A percentile compares a stretch with the other conserved stretches of the same genome.
These are phyloP conservation scores for Gymnocheta viridis DNA, from an alignment of 2,888 invertebrate species.

Conservation along the genomic window DNA sequence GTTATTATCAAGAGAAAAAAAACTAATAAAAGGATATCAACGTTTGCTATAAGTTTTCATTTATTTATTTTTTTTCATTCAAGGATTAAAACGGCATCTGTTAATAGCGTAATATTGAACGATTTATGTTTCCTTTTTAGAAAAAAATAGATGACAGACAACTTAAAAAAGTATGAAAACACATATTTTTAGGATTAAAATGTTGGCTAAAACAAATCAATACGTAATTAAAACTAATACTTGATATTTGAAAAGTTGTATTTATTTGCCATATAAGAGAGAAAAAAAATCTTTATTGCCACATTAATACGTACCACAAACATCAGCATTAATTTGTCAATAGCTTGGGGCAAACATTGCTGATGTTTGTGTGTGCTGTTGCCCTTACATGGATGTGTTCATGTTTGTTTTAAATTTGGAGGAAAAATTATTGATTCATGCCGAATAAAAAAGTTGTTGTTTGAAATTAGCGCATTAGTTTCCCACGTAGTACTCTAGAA, in stretches of 20 bases:
- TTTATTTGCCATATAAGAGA: not conserved
- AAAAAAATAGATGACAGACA: not conserved
- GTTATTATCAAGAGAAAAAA: not conserved
- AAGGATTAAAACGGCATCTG: conserved; percentile 54
- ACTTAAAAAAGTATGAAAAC: conserved; percentile 17
- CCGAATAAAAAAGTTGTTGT: too few relatives aligned
- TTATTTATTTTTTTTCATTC: not conserved
- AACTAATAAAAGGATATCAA: conserved; percentile 13
- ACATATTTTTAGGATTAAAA: conserved; percentile 22
- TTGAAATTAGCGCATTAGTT: too few relatives aligned
- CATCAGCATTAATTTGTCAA: conserved; percentile 24
- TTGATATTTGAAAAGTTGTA: conserved; percentile 1
- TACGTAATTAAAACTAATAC: conserved; percentile 29
- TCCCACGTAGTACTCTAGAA: too few relatives aligned
- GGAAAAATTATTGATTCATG: too few relatives aligned
- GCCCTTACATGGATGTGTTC: too few relatives aligned
- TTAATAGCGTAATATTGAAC: conserved; percentile 50
- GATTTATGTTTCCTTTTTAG: conserved; percentile 25
- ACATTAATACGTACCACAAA: conserved; percentile 26
- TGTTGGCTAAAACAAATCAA: conserved; percentile 1
- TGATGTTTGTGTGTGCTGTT: too few relatives aligned
- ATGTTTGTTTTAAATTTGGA: too few relatives aligned
- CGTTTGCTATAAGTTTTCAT: conserved; percentile 8
- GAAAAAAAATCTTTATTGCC: not conserved
- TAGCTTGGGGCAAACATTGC: too few relatives aligned